Conservation (phyloP, 2,113 vertebrate genomes). For the Pedetes capensis region DNA sequence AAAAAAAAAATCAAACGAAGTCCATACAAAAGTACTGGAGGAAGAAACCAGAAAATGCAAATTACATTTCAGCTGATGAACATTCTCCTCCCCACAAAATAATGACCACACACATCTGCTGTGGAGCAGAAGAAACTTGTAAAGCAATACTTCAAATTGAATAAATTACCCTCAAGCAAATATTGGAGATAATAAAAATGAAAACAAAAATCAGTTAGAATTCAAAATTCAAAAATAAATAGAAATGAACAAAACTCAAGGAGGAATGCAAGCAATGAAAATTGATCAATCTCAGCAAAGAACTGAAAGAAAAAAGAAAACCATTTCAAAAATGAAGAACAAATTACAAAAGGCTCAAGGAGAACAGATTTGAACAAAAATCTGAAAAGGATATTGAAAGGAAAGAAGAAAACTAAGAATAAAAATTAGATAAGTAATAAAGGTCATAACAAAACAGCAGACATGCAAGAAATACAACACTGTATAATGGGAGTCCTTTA, state of each 20-base stretch:
- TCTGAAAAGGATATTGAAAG: background rate
- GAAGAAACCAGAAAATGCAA: slow-evolving; percentile 10
- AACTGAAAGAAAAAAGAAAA: background rate
- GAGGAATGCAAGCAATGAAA: background rate
- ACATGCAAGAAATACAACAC: background rate
- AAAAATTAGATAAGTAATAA: background rate
- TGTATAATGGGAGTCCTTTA: background rate
- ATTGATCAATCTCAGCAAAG: background rate
- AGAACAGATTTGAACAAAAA: background rate
- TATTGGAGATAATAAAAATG: background rate
- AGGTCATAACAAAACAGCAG: background rate
- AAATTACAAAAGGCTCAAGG: slow-evolving; percentile 11
- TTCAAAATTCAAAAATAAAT: background rate
- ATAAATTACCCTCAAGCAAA: slow-evolving; percentile 8
- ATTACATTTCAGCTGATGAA: background rate
- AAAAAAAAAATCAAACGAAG: background rate
- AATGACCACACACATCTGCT: background rate
- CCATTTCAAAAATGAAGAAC: background rate
- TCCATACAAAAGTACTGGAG: background rate
- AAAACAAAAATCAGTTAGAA: background rate
- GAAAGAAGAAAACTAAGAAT: background rate
- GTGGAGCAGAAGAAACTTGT: background rate
- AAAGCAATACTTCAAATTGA: background rate
- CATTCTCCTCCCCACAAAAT: background rate
- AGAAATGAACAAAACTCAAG: slow-evolving; percentile 2